These are phyloP conservation scores for Watsonalla cultraria DNA, from an alignment of 2,888 invertebrate species.

Conservation along the genomic window DNA sequence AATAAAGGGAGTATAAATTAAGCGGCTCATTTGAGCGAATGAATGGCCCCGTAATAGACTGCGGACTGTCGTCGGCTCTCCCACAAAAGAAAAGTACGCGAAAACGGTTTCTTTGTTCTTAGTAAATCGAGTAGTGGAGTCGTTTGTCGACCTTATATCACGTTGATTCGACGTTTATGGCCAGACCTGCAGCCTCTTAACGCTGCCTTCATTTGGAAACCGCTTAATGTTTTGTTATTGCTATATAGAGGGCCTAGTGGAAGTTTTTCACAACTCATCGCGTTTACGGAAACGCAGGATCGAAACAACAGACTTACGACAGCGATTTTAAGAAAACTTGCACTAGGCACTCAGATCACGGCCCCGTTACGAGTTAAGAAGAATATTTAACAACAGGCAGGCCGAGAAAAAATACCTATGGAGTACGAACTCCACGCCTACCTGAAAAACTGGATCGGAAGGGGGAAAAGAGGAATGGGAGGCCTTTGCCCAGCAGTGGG, in stretches of 20 bases:
- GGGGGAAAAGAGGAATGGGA: too few relatives aligned
- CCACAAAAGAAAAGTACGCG: conserved; percentile 69
- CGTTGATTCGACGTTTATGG: conserved; percentile 74
- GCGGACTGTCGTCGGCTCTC: conserved; percentile 56
- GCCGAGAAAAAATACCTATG: too few relatives aligned
- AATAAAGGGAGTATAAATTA: conserved; percentile 66
- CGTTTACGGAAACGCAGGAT: too few relatives aligned
- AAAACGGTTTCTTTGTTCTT: conserved; percentile 70
- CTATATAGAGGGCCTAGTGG: not conserved
- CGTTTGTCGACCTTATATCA: conserved; percentile 74
- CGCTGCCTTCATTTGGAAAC: conserved; percentile 49
- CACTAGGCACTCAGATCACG: too few relatives aligned
- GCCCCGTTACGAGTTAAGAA: too few relatives aligned
- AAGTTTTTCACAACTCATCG: too few relatives aligned
- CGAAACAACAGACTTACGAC: too few relatives aligned
- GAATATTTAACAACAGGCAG: too few relatives aligned
- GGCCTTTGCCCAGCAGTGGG: too few relatives aligned
- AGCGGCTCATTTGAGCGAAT: conserved; percentile 70
- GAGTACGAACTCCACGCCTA: too few relatives aligned
- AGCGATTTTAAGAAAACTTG: too few relatives aligned
- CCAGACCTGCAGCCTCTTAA: conserved; percentile 48
- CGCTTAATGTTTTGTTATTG: conserved; percentile 34
- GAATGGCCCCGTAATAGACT: conserved; percentile 70
- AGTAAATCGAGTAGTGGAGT: conserved; percentile 67
- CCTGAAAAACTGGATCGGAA: too few relatives aligned